These are phyloP conservation scores for Meliscaeva auricollis DNA, from an alignment of 2,888 invertebrate genomes.

Conservation along the genomic window DNA sequence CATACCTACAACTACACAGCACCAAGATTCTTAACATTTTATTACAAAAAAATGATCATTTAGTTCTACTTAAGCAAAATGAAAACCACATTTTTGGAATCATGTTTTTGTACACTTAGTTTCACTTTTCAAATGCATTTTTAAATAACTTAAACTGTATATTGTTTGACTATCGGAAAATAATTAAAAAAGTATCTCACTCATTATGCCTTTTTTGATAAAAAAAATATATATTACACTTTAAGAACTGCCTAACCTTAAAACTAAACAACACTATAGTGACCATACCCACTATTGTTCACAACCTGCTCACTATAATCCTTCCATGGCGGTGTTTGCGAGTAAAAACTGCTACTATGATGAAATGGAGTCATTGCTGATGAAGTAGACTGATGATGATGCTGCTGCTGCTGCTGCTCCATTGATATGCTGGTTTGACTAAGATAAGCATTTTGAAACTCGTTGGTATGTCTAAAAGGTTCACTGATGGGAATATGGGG, in stretches of 20 bases:
- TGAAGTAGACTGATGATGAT: background rate
- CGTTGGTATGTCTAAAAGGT: conserved; percentile 21
- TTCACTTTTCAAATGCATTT: too few relatives aligned
- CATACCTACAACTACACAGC: too few relatives aligned
- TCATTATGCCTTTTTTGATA: conserved; percentile 26
- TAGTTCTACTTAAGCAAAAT: too few relatives aligned
- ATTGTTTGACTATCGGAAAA: conserved; percentile 48
- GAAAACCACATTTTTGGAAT: too few relatives aligned
- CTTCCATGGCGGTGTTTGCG: conserved; percentile 84
- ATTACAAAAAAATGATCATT: too few relatives aligned
- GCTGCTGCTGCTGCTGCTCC: conserved; percentile 47
- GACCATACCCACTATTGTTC: conserved; percentile 77
- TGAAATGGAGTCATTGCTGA: conserved; percentile 77
- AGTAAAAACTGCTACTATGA: conserved; percentile 83
- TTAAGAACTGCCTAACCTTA: conserved; percentile 43
- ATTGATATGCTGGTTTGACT: conserved; percentile 66
- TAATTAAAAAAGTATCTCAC: conserved; percentile 34
- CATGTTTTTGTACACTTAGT: too few relatives aligned
- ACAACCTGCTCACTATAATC: conserved; percentile 82
- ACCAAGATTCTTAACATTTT: too few relatives aligned
- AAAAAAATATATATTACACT: conserved; percentile 20
- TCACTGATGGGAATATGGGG: conserved; percentile 42
- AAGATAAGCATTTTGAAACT: conserved; percentile 42
- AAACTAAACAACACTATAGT: conserved; percentile 74
- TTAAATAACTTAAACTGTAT: background rate